Base-by-base conservation (phyloP, 2,113 vertebrate species). In the Riparia riparia region DNA sequence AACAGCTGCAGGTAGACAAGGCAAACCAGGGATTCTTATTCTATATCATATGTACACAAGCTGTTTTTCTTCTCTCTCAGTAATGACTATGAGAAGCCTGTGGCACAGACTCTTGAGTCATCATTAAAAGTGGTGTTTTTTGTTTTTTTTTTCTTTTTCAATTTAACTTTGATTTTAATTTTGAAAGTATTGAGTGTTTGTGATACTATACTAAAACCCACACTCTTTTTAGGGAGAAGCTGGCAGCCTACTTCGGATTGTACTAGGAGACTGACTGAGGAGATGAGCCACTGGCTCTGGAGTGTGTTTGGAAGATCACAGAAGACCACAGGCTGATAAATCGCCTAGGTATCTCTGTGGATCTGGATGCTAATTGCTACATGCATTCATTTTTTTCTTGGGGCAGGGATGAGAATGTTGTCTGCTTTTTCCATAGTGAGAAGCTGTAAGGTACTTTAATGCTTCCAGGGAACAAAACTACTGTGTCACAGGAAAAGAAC, bases 1-100 rank as follows among this genome's bases (percentile, higher is more conserved):
- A 98, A 97, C 97, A 76, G 31, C 84, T 94, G 85, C 93, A 96
- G 93, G 94, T 95, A 96, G 86, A 86, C 69, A 91, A 93, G 73
- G 66, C 53, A 93, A 95, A 78, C 44, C 39, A 68, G 77, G 54
- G 29, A 41, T 78, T 70, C 81, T 85, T 81, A 45, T 42, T 86
- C 42, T 70, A 1, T 82, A 50, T 80, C 8, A 9, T 44, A 26
- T 11, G 63, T 69, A 68, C 8, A 74, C 32, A 12, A 57, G 45
- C 65, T 94, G 70, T 61, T 87, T 70, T 45, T 44, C 31, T 58
- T 80, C 50, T 7, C 12, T 53, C 47, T 77, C 57, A 14, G 14
- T 76, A 58, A 70, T 64, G 42, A 53, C 53, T 69, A 25, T 76
- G 37, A 65, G 56, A 71, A 71, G 49, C 60, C 11, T 88, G 86